Conservation (phyloP, 2,888 invertebrate genomes). For the Agrochola litura region DNA sequence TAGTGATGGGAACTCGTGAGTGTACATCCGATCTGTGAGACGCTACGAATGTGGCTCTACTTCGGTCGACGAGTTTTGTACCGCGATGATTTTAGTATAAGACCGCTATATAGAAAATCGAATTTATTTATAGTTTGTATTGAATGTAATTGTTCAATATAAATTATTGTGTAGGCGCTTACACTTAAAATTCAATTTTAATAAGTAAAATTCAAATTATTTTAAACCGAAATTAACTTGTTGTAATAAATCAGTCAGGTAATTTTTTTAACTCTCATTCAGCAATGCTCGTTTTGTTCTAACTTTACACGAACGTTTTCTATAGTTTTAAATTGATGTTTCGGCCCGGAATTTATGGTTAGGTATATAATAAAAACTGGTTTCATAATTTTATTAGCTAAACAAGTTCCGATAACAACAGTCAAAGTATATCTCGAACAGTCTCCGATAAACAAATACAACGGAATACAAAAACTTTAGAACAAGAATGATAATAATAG, state of each 20-base stretch:
- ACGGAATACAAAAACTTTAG: conserved; percentile 48
- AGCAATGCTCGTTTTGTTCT: background rate
- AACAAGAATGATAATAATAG: conserved; percentile 71
- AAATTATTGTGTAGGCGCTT: background rate
- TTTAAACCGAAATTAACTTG: background rate
- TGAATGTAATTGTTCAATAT: background rate
- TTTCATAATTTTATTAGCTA: background rate
- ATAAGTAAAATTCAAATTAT: background rate
- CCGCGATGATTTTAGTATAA: background rate
- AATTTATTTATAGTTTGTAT: background rate
- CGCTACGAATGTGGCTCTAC: conserved; percentile 80
- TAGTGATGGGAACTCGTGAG: conserved; percentile 68
- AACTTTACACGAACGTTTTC: background rate
- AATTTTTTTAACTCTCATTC: background rate
- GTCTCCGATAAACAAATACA: conserved; percentile 36
- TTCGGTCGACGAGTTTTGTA: conserved; percentile 49
- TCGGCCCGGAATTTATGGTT: background rate
- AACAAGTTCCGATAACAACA: background rate
- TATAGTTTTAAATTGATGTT: background rate
- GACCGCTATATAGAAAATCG: background rate
- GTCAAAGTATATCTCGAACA: background rate
- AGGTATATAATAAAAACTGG: background rate
- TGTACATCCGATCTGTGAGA: conserved; percentile 68
- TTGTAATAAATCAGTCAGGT: background rate
- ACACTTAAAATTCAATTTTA: background rate